Evolutionary conservation across 2,797 vertebrate genomes (phyloP), one percentile per base, ranked within the genome.

Genomic region (Pangasius mekongensis): DNA sequence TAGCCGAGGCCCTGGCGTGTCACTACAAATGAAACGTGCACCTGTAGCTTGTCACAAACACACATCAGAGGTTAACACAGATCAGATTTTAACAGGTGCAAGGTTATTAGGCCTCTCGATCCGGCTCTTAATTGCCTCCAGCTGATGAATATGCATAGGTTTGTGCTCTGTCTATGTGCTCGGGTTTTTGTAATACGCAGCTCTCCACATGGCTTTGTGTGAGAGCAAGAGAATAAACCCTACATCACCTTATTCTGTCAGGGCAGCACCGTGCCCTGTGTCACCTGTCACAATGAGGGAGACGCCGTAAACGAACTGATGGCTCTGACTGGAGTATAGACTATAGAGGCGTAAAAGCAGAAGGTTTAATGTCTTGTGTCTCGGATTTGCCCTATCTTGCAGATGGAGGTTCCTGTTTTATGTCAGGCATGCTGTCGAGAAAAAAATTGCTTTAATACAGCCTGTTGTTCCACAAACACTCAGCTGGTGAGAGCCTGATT

Each of bases 101-200:
- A 87, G 83, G 92, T 89, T 92, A 73, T 90, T 94, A 93, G 94
- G 91, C 93, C 92, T 88, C 94, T 94, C 90, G 54, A 92, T 92
- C 91, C 92, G 90, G 91, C 89, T 90, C 92, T 94, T 92, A 93
- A 90, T 91, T 93, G 91, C 88, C 84, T 89, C 39, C 69, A 69
- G 81, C 88, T 93, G 54, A 94, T 95, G 94, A 95, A 95, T 95
- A 95, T 95, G 94, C 93, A 95, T 94, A 90, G 89, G 88, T 83
- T 88, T 84, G 60, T 39, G 80, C 92, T 88, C 80, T 20, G 64
- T 84, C 78, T 90, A 5, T 83, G 80, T 43, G 58, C 80, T 82
- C 13, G n/a, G 64, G 76, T 87, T 93, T 93, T 91, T 92, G 88
- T 92, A 90, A 87, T 90, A 83, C 71, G 54, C 86, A 84, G 83